A percentile compares a stretch with the other conserved stretches of the same genome.
Evolutionary conservation across 1,140 invertebrate species (phyloP).

Genomic region (Cydia amplana): DNA sequence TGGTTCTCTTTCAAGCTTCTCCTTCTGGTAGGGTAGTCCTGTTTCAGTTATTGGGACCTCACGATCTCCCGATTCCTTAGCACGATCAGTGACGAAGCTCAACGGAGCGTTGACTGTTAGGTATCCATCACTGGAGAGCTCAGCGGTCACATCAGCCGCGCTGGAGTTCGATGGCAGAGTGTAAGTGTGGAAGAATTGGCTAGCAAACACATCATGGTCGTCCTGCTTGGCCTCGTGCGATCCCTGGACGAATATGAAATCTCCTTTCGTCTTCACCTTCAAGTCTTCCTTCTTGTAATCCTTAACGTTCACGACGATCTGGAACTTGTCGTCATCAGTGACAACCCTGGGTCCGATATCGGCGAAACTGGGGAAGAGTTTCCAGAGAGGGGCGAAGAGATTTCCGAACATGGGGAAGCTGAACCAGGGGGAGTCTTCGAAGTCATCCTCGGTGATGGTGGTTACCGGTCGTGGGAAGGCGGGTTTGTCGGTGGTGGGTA

Average conservation of each 20-base stretch:
- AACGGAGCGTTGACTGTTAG: slow-evolving; percentile 58
- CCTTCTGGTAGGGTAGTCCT: slow-evolving; percentile 49
- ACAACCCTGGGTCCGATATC: slow-evolving; percentile 65
- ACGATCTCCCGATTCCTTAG: slow-evolving; percentile 46
- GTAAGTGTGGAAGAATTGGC: slow-evolving; percentile 74
- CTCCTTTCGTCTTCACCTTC: slow-evolving; percentile 67
- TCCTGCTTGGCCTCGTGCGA: slow-evolving; percentile 65
- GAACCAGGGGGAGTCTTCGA: slow-evolving; percentile 64
- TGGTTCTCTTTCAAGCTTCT: slow-evolving; percentile 33
- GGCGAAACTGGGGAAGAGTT: slow-evolving; percentile 64
- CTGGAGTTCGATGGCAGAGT: slow-evolving; percentile 60
- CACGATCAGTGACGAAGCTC: slow-evolving; percentile 39
- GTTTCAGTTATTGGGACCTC: slow-evolving; percentile 63
- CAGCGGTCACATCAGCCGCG: slow-evolving; percentile 57
- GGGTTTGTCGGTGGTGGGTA: slow-evolving; percentile 54
- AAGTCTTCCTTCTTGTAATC: slow-evolving; percentile 67
- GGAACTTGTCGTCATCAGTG: slow-evolving; percentile 63
- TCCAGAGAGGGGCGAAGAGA: slow-evolving; percentile 63
- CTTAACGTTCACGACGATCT: slow-evolving; percentile 67
- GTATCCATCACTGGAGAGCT: slow-evolving; percentile 54
- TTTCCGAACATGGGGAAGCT: slow-evolving; percentile 59
- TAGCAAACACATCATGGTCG: slow-evolving; percentile 65
- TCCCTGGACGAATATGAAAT: slow-evolving; percentile 70
- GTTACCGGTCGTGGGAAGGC: slow-evolving; percentile 52
- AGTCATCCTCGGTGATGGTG: slow-evolving; percentile 55